These are phyloP conservation scores for Panorpa germanica DNA, from an alignment of 2,888 invertebrate species.

Conservation along the genomic window DNA sequence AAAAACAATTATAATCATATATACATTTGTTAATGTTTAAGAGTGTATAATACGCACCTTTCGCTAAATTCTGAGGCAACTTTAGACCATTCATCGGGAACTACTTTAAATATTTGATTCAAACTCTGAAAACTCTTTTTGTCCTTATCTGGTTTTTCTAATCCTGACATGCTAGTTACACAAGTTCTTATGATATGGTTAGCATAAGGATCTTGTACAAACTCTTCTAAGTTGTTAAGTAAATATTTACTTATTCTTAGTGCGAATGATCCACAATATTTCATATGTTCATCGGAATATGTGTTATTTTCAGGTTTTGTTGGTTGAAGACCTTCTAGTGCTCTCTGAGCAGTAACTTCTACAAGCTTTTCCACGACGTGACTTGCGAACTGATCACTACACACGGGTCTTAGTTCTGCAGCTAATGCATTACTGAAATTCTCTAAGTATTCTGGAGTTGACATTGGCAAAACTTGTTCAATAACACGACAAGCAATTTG, in stretches of 20 bases:
- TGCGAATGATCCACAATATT: constrained; percentile 40
- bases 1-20: too few relatives aligned
- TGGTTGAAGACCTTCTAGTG: constrained; percentile 14
- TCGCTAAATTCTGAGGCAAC: constrained; percentile 42
- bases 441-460: constrained; percentile 39
- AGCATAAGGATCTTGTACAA: constrained; percentile 56
- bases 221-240: constrained; percentile 72
- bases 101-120: constrained; percentile 25
- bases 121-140: constrained; percentile 20
- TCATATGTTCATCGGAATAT: constrained; percentile 27
- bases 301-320: constrained; percentile 19
- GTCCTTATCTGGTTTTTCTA: constrained; percentile 18
- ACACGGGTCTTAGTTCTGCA: constrained; percentile 45
- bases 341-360: constrained; percentile 21
- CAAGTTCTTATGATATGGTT: constrained; percentile 58
- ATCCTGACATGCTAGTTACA: constrained; percentile 47
- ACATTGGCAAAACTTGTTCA: constrained; percentile 52
- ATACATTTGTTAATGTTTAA: constrained; percentile 10
- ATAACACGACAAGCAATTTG: constrained; percentile 63
- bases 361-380: constrained; percentile 56
- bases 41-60: constrained; percentile 13
- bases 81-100: constrained; percentile 38
- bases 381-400: constrained; percentile 58
- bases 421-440: constrained; percentile 40
- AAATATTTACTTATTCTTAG: constrained; percentile 54